Percentiles rank a stretch among this genome's conserved stretches.
These are phyloP conservation scores for Apodemus speciosus DNA, from an alignment of 2,113 vertebrate genomes.

Conservation along the genomic window DNA sequence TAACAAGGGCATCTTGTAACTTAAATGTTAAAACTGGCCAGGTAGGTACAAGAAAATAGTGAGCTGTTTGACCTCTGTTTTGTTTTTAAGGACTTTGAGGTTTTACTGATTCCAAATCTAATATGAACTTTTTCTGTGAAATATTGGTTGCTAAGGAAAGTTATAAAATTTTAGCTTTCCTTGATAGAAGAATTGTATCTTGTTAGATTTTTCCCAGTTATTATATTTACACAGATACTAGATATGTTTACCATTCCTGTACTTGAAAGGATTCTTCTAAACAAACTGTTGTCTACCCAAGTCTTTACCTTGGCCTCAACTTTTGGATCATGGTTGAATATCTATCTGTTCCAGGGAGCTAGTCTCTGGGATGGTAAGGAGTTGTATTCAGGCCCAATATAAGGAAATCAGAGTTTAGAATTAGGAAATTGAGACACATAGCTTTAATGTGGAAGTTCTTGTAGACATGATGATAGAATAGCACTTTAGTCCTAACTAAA, in stretches of 20 bases:
- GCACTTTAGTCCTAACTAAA: background rate
- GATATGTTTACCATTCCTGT: conserved; percentile 21
- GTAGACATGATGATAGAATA: background rate
- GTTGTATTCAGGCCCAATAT: background rate
- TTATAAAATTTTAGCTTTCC: conserved; percentile 23
- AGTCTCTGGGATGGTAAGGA: background rate
- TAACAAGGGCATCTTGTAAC: conserved; percentile 14
- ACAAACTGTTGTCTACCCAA: background rate
- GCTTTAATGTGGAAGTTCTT: background rate
- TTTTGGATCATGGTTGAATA: background rate
- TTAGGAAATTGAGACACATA: conserved; percentile 20
- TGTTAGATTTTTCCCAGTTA: conserved; percentile 38
- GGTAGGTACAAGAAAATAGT: conserved; percentile 19
- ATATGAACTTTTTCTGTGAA: conserved; percentile 18
- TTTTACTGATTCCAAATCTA: conserved; percentile 2
- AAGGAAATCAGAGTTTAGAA: conserved; percentile 30
- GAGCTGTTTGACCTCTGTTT: background rate
- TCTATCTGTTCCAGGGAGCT: conserved; percentile 6
- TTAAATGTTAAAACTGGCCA: conserved; percentile 11
- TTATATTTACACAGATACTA: conserved; percentile 23
- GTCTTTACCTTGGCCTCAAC: background rate
- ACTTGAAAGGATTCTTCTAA: background rate
- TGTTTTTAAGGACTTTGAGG: background rate
- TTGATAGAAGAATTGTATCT: background rate
- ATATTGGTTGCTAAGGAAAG: conserved; percentile 5